Evolutionary conservation across 2,797 vertebrate species (phyloP), one percentile per base, ranked within the genome.

Genomic region (Acanthis flammea): DNA sequence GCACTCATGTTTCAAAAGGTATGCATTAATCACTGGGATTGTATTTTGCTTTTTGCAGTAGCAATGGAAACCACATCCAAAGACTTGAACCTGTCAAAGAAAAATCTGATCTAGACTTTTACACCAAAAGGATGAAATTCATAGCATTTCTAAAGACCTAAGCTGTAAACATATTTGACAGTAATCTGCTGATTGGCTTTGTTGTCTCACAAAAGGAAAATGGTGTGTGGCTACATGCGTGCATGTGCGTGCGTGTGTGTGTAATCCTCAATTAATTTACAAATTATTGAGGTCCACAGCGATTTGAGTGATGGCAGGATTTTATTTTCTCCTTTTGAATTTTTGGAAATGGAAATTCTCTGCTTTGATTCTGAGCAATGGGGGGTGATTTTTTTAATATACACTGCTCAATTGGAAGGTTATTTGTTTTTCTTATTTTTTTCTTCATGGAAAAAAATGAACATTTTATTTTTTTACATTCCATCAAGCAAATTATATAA

Each of bases 241-340:
- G 30, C 60, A 7, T n/a, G 39, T 42, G 23, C 0, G 3, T n/a
- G 35, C 39, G 4, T 44, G 55, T 50, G 17, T 47, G 50, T 74
- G 70, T 95, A 96, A 97, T 95, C 89, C 80, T 96, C 90, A 96
- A 95, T 96, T 97, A 97, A 96, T 97, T 96, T 95, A 86, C 51
- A 96, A 95, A 97, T 96, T 96, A 91, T 86, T 94, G 79, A 95
- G 63, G 74, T 90, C 89, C 47, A 57, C 60, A 76, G 68, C 87
- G 57, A 35, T 87, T 95, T 90, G 88, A 92, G 48, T 78, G 57
- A 57, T 95, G 51, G 45, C 61, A 90, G 86, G 48, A 79, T 90
- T 91, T 93, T 83, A 25, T 90, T 81, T 86, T 78, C 17, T 83
- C 30, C 61, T 85, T 83, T 62, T 71, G 37, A 48, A 25, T 70